Base-by-base conservation (phyloP, 1,140 invertebrate genomes). In the Temnothorax nylanderi region DNA sequence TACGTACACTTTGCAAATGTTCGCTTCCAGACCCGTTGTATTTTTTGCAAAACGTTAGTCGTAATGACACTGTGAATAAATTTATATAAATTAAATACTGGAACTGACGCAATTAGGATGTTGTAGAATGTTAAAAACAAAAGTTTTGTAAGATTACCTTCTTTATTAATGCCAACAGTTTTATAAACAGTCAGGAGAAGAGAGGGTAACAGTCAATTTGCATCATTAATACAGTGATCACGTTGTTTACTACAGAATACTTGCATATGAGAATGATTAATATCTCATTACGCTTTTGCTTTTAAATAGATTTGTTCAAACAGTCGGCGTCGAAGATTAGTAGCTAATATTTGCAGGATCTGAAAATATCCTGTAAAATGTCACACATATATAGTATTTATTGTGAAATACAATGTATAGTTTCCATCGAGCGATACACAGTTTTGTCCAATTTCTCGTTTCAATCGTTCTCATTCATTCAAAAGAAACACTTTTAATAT, bases 401-500 rank as follows among this genome's bases (percentile, higher is more conserved):
- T 51, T 60, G 65, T 11, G n/a, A 64, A 56, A 71, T 81, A 37
- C 44, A 71, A 75, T 44, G n/a, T 47, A 47, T 44, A 77, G 56
- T 71, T 54, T 67, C 4, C 47, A 5, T 64, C 26, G 41, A 58
- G 16, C 64, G 6, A 41, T 51, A 69, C 5, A 71, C 13, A 71
- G 51, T 81, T 71, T 69, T 81, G 34, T 81, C 7, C 34, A 54
- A 81, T 81, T 65, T 71, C 64, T 71, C 32, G 54, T 80, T 80
- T 37, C 62, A 64, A 80, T 69, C 41, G 51, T 10, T 80, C 62
- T 44, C n/a, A 54, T 67, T 67, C 64, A 80, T 80, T 80, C 44
- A 81, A 67, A 41, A 81, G 47, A 44, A 56, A 81, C 34, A 81
- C 77, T 71, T 81, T 78, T 69, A 69, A 71, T 81, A 81, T 81